Base-by-base conservation (phyloP, 2,113 vertebrate species). In the Cathartes aura region DNA sequence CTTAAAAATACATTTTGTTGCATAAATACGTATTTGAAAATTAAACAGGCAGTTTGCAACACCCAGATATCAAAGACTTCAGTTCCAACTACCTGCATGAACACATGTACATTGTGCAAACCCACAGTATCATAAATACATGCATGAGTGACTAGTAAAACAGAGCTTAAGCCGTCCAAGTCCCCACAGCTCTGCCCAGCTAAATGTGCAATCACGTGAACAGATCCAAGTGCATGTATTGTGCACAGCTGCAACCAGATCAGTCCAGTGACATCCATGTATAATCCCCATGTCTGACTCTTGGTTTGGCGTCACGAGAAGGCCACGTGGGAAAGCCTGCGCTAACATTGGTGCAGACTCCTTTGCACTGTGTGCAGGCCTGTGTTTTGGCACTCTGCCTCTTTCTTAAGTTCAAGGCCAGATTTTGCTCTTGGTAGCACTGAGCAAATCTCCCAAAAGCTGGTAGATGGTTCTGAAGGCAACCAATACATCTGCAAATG, bases 241-340 rank as follows among this genome's bases (percentile, higher is more conserved):
- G 60, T 75, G 62, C 66, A 91, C 66, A 56, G 55, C 24, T 64
- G 66, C 84, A 88, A 53, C 42, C 73, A 86, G 88, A 94, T 78
- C 48, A 68, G 43, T 68, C 68, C 58, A 48, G 70, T 55, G 38
- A 71, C 66, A 74, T 48, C 82, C 55, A 71, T 9, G 38, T 71
- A n/a, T 83, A 32, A 93, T 92, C 97, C 94, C 94, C 93, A 83
- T 83, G 50, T 90, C 58, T 71, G 76, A 95, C n/a, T 90, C 62
- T 85, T 64, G 24, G 24, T 90, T 89, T 94, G 84, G 74, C 53
- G 67, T 95, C 67, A 50, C 30, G 45, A 93, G 67, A 96, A 93
- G 95, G 86, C 85, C 79, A 92, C 1, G 3, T 83, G 38, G 72
- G 53, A 90, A 67, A 68, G 59, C 53, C 86, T 42, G 79, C 12